These are phyloP conservation scores for Halictus quadricinctus DNA, from an alignment of 2,888 invertebrate species.

Conservation along the genomic window DNA sequence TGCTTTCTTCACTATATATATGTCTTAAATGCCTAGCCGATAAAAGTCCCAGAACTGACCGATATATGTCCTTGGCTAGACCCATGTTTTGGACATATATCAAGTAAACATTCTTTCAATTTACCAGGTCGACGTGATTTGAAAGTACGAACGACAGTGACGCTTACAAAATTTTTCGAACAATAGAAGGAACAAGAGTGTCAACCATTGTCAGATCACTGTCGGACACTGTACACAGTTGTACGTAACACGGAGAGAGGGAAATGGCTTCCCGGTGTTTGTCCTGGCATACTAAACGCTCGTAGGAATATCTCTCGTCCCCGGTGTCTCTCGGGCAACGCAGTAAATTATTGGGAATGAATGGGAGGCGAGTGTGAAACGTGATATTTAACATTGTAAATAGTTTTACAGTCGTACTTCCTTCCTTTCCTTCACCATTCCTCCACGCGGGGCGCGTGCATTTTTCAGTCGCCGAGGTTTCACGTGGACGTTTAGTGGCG, in stretches of 20 bases:
- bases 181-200: neutral
- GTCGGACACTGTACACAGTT: neutral
- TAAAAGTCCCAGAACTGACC: too few relatives aligned
- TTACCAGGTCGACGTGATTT: neutral
- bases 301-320: slow-evolving; percentile 50
- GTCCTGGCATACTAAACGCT: slow-evolving; percentile 55
- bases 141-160: neutral
- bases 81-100: too few relatives aligned
- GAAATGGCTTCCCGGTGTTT: slow-evolving; percentile 50
- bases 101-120: neutral
- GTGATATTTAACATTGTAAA: slow-evolving; percentile 62
- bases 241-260: slow-evolving; percentile 46
- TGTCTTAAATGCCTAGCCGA: too few relatives aligned
- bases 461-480: slow-evolving; percentile 12
- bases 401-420: slow-evolving; percentile 32
- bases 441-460: neutral
- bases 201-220: neutral
- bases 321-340: slow-evolving; percentile 29
- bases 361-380: slow-evolving; percentile 55
- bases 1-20: too few relatives aligned
- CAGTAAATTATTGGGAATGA: slow-evolving; percentile 57
- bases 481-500: slow-evolving; percentile 13
- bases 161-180: neutral
- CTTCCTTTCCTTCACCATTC: slow-evolving; percentile 11
- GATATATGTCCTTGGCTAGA: too few relatives aligned